phyloP scores from a whole-genome alignment of 2,888 invertebrate species.

The Osmoderma eremita region DNA sequence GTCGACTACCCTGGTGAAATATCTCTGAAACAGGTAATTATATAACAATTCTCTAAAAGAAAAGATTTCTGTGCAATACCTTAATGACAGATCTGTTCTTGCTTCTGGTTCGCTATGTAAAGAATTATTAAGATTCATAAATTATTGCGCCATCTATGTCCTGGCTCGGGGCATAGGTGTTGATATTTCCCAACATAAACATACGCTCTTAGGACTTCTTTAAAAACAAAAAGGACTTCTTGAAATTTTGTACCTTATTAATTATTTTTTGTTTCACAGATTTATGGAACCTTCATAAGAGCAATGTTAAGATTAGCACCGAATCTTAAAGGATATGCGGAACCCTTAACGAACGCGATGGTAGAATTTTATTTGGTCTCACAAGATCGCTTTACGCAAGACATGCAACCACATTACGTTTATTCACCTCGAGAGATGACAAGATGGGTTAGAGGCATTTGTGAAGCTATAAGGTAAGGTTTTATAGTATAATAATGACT shows the following conservation, averaged over 20 bases:
- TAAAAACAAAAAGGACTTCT: no score
- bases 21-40: slow-evolving; percentile 84
- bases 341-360: slow-evolving; percentile 98
- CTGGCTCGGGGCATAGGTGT: no score
- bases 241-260: neutral
- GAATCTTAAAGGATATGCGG: slow-evolving; percentile 90
- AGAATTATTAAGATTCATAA: no score
- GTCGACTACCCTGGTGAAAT: slow-evolving; percentile 99
- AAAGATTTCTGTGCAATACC: no score
- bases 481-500: no score
- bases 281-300: slow-evolving; percentile 98
- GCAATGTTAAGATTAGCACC: slow-evolving; percentile 97
- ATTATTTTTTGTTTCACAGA: slow-evolving; percentile 66
- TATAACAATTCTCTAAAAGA: no score
- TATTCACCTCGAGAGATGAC: slow-evolving; percentile 99
- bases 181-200: no score
- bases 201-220: no score
- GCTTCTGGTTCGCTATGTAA: no score
- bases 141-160: no score
- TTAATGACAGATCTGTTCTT: no score
- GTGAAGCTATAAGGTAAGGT: slow-evolving; percentile 87
- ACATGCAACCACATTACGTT: slow-evolving; percentile 99
- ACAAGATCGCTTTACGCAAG: slow-evolving; percentile 98
- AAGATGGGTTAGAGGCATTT: slow-evolving; percentile 98
- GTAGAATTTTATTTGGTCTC: slow-evolving; percentile 97